Conservation (phyloP, 2,797 vertebrate species). For the Channallabes apus region DNA sequence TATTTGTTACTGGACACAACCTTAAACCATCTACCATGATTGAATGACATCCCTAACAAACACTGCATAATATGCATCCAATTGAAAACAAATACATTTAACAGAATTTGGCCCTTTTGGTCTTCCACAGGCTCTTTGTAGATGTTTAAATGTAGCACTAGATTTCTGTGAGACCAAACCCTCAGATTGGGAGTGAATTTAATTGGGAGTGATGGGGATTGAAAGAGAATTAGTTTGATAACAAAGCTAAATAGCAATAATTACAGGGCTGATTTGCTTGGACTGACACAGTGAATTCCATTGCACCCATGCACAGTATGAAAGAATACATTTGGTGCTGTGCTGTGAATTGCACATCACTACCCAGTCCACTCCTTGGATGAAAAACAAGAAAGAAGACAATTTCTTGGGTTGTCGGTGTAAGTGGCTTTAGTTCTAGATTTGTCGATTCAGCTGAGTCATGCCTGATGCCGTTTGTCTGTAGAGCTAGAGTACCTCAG, state of each 20-base stretch:
- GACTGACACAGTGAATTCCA: background rate
- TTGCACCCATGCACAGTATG: background rate
- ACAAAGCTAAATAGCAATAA: background rate
- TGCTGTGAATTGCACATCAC: background rate
- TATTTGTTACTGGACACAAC: background rate
- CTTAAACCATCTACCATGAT: background rate
- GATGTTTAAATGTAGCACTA: background rate
- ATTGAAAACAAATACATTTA: background rate
- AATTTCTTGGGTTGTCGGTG: too few species aligned
- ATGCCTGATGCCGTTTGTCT: background rate
- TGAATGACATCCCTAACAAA: background rate
- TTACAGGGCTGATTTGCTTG: background rate
- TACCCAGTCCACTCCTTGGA: background rate
- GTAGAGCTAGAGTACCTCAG: background rate
- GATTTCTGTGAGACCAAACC: background rate
- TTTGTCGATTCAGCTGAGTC: conserved; percentile 6
- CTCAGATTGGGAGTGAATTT: background rate
- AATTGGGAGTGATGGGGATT: background rate
- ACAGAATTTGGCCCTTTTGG: background rate
- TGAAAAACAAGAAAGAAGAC: background rate
- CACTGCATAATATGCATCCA: background rate
- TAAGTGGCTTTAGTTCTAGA: background rate
- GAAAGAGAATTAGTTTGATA: background rate
- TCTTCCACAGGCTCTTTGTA: background rate
- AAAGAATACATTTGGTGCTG: background rate